phyloP scores from a whole-genome alignment of 30 jellyfish, hydroid and myxozoan genomes.

The Catostylus mosaicus region DNA sequence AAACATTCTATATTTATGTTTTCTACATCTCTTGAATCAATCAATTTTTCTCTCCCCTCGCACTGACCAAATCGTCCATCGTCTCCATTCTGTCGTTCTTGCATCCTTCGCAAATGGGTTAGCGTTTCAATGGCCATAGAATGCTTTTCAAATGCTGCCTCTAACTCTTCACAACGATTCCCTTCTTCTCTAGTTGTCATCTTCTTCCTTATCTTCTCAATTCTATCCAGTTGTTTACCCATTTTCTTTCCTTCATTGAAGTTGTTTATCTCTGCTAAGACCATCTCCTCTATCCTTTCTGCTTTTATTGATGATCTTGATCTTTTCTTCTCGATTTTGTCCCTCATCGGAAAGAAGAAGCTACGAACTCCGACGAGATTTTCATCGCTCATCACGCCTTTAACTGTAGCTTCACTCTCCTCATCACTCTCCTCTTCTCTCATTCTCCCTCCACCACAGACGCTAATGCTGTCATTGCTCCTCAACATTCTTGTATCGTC shows the following conservation, averaged over 20 bases:
- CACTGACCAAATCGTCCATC: not conserved
- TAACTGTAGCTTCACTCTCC: not conserved
- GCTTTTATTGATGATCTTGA: not conserved
- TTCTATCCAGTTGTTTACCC: conserved; percentile 21
- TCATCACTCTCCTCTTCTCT: not conserved
- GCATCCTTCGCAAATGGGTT: conserved; percentile 9
- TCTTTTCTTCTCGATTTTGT: not conserved
- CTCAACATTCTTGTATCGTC: not conserved
- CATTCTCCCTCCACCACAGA: not conserved
- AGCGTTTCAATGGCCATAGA: conserved; percentile 16
- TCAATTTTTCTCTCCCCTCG: not conserved
- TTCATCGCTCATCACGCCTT: conserved; percentile 23
- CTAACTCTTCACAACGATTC: not conserved
- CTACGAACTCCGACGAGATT: conserved; percentile 34
- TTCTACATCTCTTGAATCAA: not conserved
- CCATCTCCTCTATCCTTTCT: conserved; percentile 3
- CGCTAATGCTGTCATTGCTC: too few species aligned
- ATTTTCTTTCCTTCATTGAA: conserved; percentile 18
- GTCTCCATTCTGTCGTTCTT: not conserved
- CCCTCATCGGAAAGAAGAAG: conserved; percentile 15
- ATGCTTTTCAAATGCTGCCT: conserved; percentile 14
- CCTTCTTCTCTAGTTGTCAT: not conserved
- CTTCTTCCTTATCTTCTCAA: not conserved
- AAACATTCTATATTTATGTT: not conserved
- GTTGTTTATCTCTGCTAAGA: conserved; percentile 7